Conservation (phyloP, 2,113 vertebrate genomes). For the Ginglymostoma cirratum region DNA sequence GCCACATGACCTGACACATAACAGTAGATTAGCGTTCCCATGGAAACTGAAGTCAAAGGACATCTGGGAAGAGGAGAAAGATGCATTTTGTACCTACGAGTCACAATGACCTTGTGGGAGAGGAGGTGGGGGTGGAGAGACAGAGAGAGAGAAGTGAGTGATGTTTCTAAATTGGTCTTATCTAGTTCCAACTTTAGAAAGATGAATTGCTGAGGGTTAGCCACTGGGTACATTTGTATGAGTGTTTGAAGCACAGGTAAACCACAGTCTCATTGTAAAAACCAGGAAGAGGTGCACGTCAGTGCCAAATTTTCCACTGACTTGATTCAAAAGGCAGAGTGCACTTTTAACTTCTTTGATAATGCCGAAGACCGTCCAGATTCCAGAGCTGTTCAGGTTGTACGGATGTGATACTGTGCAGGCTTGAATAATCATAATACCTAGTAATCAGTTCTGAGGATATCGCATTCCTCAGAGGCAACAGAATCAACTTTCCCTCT, state of each 20-base stretch:
- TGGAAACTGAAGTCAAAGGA: not conserved
- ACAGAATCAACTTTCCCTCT: no score
- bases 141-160: not conserved
- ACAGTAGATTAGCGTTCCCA: not conserved
- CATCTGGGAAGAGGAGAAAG: constrained; percentile 7
- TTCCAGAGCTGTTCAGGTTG: not conserved
- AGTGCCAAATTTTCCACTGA: not conserved
- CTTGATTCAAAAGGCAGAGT: not conserved
- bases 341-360: not conserved
- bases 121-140: not conserved
- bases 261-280: not conserved
- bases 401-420: not conserved
- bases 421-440: not conserved
- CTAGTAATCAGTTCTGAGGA: not conserved
- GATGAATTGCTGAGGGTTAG: not conserved
- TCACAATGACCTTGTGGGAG: not conserved
- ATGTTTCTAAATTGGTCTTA: not conserved
- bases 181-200: not conserved
- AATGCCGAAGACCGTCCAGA: not conserved
- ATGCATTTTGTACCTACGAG: not conserved
- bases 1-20: not conserved
- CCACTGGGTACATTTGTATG: not conserved
- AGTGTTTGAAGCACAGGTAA: no score
- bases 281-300: not conserved
- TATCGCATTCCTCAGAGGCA: not conserved